Evolutionary conservation across 2,113 vertebrate species (phyloP).

Genomic region (Aptenodytes forsteri): DNA sequence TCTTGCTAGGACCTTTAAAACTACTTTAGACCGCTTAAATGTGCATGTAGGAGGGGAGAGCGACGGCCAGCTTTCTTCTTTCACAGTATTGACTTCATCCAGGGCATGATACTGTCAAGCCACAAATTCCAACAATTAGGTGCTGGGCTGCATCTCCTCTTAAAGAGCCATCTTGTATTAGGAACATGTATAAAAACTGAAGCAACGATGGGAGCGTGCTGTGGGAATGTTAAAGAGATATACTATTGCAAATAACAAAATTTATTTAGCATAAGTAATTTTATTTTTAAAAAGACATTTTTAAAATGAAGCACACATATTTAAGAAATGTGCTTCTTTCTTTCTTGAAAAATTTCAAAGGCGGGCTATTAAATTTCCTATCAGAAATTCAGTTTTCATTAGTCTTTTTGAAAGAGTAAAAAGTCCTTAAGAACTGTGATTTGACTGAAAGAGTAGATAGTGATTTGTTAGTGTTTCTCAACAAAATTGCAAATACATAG

Average conservation of each 20-base stretch:
- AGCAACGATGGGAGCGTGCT: accelerated
- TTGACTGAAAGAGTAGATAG: not conserved
- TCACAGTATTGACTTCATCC: not conserved
- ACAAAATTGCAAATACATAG: not conserved
- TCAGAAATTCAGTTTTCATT: not conserved
- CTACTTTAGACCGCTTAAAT: not conserved
- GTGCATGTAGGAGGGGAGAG: not conserved
- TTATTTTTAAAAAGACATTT: not conserved
- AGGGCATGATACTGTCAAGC: not conserved
- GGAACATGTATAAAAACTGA: not conserved
- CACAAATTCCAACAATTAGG: not conserved
- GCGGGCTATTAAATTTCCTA: not conserved
- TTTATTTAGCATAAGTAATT: not conserved
- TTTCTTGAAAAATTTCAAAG: not conserved
- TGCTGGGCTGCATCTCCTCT: not conserved
- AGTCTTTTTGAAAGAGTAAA: not conserved
- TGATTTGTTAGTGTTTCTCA: not conserved
- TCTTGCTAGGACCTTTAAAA: not conserved
- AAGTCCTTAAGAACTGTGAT: not conserved
- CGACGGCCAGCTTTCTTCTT: not conserved
- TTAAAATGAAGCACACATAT: not conserved
- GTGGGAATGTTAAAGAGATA: not conserved
- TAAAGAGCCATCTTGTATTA: not conserved
- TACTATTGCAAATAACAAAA: not conserved
- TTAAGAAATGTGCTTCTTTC: not conserved